Percentiles rank a stretch among this genome's conserved stretches.
These are phyloP conservation scores for Ylistrum balloti DNA, from an alignment of 1,140 invertebrate genomes.

Conservation along the genomic window DNA sequence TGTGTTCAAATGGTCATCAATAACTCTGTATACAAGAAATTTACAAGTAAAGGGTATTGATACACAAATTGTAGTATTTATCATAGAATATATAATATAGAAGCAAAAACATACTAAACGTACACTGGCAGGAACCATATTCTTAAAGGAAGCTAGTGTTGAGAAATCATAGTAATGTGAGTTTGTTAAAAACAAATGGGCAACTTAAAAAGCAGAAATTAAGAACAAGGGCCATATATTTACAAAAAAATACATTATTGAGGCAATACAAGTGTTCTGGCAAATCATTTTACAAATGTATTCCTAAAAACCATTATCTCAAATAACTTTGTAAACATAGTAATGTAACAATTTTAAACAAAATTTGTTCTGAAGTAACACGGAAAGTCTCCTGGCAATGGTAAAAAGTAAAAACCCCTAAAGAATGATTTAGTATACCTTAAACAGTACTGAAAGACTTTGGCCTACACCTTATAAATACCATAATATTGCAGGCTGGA, in stretches of 20 bases:
- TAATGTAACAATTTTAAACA: neutral
- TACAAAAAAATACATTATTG: neutral
- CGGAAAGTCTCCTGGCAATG: neutral
- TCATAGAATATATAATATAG: neutral
- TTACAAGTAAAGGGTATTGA: neutral
- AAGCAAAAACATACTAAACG: neutral
- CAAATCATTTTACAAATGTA: neutral
- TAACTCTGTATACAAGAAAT: neutral
- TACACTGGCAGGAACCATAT: neutral
- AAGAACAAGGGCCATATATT: neutral
- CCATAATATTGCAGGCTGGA: conserved; percentile 4
- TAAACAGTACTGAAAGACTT: neutral
- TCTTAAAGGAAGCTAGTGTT: neutral
- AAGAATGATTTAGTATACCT: neutral
- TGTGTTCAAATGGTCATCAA: conserved; percentile 21
- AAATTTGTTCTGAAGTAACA: neutral
- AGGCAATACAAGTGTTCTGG: neutral
- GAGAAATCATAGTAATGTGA: neutral
- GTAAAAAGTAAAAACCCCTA: neutral
- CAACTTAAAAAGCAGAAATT: neutral
- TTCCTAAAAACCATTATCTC: neutral
- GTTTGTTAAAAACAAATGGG: neutral
- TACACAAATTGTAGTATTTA: neutral
- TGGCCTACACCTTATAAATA: neutral
- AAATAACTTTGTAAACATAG: neutral